Conservation (phyloP, 1,140 invertebrate genomes). For the Bombus affinis region DNA sequence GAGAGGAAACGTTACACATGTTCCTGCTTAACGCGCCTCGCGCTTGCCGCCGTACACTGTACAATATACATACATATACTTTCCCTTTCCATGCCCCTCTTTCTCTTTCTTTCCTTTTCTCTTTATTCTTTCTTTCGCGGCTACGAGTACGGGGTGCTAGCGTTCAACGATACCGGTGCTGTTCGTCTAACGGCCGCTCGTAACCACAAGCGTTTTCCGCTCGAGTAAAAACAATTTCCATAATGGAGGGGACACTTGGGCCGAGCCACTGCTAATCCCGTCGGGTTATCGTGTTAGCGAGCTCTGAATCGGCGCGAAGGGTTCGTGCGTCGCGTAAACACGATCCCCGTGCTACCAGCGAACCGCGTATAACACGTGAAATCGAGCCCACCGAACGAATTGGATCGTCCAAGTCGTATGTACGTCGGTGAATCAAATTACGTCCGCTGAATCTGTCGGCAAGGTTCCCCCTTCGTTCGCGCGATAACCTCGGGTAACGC, state of each 20-base stretch:
- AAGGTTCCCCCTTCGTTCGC: conserved; percentile 4
- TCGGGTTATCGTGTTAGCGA: conserved; percentile 14
- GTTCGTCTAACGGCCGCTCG: conserved; percentile 19
- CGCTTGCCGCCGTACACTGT: too few relatives aligned
- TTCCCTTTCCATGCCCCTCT: neutral
- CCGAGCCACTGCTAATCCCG: neutral
- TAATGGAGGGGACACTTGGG: conserved; percentile 42
- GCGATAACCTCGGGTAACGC: neutral
- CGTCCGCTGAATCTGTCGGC: neutral
- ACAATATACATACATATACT: neutral
- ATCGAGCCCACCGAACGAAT: neutral
- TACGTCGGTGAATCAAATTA: neutral
- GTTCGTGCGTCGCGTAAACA: neutral
- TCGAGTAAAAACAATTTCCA: conserved; percentile 42
- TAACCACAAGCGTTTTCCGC: conserved; percentile 33
- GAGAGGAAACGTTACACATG: conserved; percentile 31
- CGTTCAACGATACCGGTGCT: neutral
- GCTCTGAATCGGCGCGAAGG: neutral
- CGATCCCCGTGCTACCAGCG: neutral
- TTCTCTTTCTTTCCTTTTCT: neutral
- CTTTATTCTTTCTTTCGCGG: neutral
- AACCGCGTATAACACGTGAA: neutral
- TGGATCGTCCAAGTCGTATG: neutral
- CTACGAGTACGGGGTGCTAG: neutral
- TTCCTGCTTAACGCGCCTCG: neutral